Evolutionary conservation across 1,140 invertebrate genomes (phyloP).

Genomic region (Papilio helenus): DNA sequence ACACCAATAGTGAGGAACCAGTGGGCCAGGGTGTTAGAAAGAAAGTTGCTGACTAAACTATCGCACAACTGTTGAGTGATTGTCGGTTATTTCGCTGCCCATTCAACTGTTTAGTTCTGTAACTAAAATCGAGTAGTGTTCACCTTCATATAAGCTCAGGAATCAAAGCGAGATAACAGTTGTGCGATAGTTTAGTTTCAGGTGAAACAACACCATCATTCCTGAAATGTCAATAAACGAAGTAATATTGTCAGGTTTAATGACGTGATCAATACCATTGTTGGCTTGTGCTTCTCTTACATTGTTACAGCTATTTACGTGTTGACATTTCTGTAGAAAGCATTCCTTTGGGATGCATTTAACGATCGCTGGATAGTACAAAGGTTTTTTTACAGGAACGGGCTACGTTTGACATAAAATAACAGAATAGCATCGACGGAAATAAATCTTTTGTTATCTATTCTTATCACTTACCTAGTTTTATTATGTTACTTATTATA

Average conservation of each 20-base stretch:
- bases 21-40: no score
- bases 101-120: no score
- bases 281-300: background rate
- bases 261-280: conserved; percentile 3
- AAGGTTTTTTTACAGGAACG: background rate
- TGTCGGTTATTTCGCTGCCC: no score
- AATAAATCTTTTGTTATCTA: background rate
- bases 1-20: no score
- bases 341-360: background rate
- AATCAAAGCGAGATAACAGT: no score
- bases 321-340: background rate
- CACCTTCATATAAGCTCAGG: no score
- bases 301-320: background rate
- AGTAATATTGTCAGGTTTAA: background rate
- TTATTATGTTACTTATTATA: background rate
- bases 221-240: background rate
- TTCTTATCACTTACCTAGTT: background rate
- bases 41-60: no score
- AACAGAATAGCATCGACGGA: no score
- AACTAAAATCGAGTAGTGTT: no score
- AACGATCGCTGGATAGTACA: background rate
- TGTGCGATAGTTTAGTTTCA: no score
- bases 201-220: background rate
- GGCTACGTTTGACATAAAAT: no score
- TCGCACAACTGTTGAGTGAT: no score